Evolutionary conservation across 2,113 vertebrate species (phyloP).

Genomic region (Tricholaema leucomelas): DNA sequence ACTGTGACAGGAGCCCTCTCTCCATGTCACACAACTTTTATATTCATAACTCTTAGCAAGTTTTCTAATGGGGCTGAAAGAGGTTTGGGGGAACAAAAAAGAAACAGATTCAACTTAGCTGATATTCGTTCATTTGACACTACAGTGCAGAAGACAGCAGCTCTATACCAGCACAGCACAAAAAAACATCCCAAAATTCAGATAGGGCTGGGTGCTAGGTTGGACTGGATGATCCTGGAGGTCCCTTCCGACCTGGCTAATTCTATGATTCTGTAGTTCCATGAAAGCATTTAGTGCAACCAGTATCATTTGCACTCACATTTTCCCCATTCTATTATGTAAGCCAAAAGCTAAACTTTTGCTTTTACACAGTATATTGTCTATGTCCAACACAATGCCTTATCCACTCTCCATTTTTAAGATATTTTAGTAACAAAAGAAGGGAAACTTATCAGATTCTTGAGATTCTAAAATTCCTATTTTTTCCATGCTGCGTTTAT

Average conservation of each 20-base stretch:
- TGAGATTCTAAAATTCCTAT: background rate
- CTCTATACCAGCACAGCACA: background rate
- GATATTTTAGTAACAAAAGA: background rate
- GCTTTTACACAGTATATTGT: background rate
- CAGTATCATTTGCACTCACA: constrained; percentile 16
- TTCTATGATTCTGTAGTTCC: no score
- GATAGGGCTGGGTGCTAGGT: no score
- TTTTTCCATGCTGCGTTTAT: background rate
- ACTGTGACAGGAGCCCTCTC: background rate
- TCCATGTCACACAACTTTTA: background rate
- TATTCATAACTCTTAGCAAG: background rate
- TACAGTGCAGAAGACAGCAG: background rate
- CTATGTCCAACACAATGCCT: background rate
- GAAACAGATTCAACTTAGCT: background rate
- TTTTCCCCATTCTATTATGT: constrained; percentile 26
- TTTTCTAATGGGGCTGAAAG: background rate
- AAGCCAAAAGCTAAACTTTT: constrained; percentile 28
- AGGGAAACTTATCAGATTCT: background rate
- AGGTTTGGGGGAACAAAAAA: background rate
- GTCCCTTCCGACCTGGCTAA: no score
- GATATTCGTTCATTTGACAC: background rate
- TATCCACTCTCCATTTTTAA: background rate
- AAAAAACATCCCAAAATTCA: background rate
- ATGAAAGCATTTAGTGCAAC: constrained; percentile 37
- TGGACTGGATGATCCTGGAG: no score